Conservation (phyloP, 2,797 vertebrate genomes). For the Pipistrellus kuhlii region DNA sequence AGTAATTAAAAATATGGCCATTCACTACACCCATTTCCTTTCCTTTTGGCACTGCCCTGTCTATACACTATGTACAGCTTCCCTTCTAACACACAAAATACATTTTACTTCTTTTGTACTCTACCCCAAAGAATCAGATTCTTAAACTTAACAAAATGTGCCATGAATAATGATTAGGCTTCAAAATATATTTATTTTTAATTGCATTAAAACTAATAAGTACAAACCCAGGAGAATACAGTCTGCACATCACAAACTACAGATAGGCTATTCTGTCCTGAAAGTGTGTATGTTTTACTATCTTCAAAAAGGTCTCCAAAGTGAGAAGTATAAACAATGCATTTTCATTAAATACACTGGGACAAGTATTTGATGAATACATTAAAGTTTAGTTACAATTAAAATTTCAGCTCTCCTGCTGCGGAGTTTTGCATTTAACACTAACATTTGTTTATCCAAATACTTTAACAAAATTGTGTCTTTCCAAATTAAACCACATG, state of each 20-base stretch:
- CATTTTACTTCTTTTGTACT: constrained; percentile 46
- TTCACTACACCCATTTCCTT: constrained; percentile 58
- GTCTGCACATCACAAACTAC: neutral
- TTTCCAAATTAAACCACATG: constrained; percentile 30
- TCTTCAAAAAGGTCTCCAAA: constrained; percentile 32
- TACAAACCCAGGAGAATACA: constrained; percentile 34
- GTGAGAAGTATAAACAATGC: constrained; percentile 48
- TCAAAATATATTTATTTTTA: constrained; percentile 25
- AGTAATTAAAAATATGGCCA: constrained; percentile 79
- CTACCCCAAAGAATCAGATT: neutral
- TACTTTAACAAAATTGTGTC: constrained; percentile 25
- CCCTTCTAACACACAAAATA: constrained; percentile 39
- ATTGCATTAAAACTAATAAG: constrained; percentile 20
- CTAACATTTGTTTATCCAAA: constrained; percentile 52
- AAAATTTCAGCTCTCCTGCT: constrained; percentile 42
- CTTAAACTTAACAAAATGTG: constrained; percentile 57
- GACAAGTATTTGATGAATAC: constrained; percentile 26
- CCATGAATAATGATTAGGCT: neutral
- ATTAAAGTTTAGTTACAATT: constrained; percentile 56
- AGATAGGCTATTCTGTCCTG: neutral
- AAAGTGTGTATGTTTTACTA: neutral
- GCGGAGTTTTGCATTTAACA: constrained; percentile 43
- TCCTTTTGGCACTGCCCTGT: constrained; percentile 32
- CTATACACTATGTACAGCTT: neutral
- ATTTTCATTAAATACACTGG: constrained; percentile 61